phyloP scores from a whole-genome alignment of 1,140 invertebrate genomes.

The Zelostemma sp. region DNA sequence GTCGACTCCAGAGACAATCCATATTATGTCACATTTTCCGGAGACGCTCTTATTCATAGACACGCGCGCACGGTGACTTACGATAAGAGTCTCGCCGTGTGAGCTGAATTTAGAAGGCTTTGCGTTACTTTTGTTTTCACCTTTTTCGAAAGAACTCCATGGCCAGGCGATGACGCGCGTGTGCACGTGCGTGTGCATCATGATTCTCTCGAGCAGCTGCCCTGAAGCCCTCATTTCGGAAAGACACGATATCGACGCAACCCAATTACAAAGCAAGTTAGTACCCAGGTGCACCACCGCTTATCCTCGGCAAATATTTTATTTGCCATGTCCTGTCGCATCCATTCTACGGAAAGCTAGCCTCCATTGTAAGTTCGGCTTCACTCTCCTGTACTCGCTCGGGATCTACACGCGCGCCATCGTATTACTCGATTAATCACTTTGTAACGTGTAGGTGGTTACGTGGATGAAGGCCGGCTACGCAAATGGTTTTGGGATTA shows the following conservation, averaged over 20 bases:
- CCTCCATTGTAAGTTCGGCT: conserved; percentile 41
- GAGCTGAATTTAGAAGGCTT: conserved; percentile 26
- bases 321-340: conserved; percentile 27
- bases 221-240: too few relatives aligned
- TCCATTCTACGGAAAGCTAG: conserved; percentile 24
- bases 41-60: conserved; percentile 11
- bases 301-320: conserved; percentile 41
- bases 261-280: too few relatives aligned
- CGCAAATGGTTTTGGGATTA: conserved; percentile 35
- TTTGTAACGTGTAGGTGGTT: conserved; percentile 54
- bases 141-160: conserved; percentile 11
- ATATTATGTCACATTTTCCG: conserved; percentile 20
- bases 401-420: conserved; percentile 43
- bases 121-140: conserved; percentile 22
- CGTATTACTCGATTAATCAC: conserved; percentile 65
- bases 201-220: too few relatives aligned
- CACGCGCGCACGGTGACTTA: conserved; percentile 1
- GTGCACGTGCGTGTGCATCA: conserved; percentile 19
- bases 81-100: background rate
- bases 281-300: background rate
- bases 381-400: conserved; percentile 48
- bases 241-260: too few relatives aligned
- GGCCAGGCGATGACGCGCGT: too few relatives aligned
- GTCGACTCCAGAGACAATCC: conserved; percentile 24
- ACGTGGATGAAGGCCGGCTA: conserved; percentile 22